Base-by-base conservation (phyloP, 2,888 invertebrate species). In the Megalurothrips usitatus region DNA sequence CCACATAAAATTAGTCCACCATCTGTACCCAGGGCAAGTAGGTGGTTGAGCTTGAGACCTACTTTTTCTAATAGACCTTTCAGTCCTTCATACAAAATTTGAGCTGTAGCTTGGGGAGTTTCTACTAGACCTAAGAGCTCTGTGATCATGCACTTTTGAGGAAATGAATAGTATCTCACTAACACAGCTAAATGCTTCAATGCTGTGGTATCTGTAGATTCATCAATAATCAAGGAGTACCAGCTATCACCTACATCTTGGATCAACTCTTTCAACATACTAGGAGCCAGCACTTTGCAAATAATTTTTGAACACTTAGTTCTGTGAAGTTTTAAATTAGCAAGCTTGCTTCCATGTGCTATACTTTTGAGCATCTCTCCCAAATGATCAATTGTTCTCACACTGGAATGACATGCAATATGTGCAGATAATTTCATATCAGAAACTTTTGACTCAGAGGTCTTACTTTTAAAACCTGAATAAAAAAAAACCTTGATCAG, bases 161-260 rank as follows among this genome's bases (percentile, higher is more conserved):
- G 17, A 8, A 1, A n/a, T 9, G 9, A n/a, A n/a, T 63, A 63
- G n/a, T n/a, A 63, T 8, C n/a, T 10, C n/a, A 63, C 10, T n/a
- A n/a, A 10, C 2, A 63, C 1, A n/a, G 63, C 63, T 63, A 63
- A n/a, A 17, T n/a, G n/a, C 19, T 63, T 63, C n/a, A 63, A 78
- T 43, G 81, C 81, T 1, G 83, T 81, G 19, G 85, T 83, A 82
- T 85, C 85, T 26, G 84, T 85, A 0, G 84, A 85, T 79, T 85
- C 85, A 79, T 85, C 85, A n/a, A 85, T 80, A 23, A 85, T 78
- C 26, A 85, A 47, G 79, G 84, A 84, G 79, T 80, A 85, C 26
- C 83, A 83, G 17, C 80, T 34, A 79, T 84, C 82, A n/a, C 83
- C 83, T 48, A 85, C 19, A 49, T 80, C 43, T 23, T 43, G 11